Evolutionary conservation across 1,140 invertebrate species (phyloP), one percentile per base, ranked within the genome.

Genomic region (Caenorhabditis brenneri): DNA sequence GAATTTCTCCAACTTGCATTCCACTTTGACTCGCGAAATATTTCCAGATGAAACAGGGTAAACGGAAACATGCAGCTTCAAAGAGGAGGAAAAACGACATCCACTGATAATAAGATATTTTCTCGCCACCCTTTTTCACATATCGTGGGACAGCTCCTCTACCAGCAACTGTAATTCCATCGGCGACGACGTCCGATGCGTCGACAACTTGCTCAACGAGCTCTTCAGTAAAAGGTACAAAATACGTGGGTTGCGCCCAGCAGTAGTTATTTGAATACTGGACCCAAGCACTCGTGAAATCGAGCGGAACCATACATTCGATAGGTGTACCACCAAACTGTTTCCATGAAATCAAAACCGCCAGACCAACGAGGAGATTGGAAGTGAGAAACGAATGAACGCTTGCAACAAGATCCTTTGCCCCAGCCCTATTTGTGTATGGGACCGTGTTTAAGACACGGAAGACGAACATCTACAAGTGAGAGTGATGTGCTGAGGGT

Each of bases 51-150:
- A 92, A 88, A 78, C 91, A 90, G 31, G 91, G 91, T 24, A 92
- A 78, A 51, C 91, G 89, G 86, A 92, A 92, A 53, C 91, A 86
- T 16, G 90, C 86, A 19, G 91, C 92, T 87, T 91, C 89, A 51
- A 92, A 88, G 1, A 92, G 51, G 6, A 92, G 84, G 48, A 92
- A 89, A 74, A 92, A 91, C 0, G 92, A 91, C 31, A 92, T 91
- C 92, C 92, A 92, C 84, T 92, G 92, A 87, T 92, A 92, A 84
- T 92, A 92, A 22, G 84, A 86, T 16, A 85, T 58, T 33, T 85
- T 78, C 81, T 81, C 36, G 80, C 84, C 60, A 39, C 69, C 48
- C 22, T 80, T 80, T 16, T 80, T 80, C 27, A 80, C 65, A 46
- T 7, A 74, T 74, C 36, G n/a, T 9, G 65, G 65, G 19, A 15